Conservation (phyloP, 2,797 vertebrate species). For the Cossypha caffra region DNA sequence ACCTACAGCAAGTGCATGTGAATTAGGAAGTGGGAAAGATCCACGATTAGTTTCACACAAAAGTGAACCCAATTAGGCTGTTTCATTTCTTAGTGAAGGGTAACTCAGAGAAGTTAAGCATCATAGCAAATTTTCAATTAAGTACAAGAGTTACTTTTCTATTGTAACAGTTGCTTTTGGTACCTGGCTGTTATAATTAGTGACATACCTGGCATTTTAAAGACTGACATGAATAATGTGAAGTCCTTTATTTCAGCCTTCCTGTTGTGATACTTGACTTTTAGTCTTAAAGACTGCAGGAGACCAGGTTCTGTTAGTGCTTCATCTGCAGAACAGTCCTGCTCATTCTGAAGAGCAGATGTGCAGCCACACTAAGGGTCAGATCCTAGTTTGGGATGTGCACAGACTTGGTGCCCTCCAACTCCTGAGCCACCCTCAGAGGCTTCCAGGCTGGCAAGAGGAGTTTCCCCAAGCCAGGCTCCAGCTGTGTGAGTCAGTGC, state of each 20-base stretch:
- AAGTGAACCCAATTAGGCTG: background rate
- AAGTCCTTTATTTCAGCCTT: background rate
- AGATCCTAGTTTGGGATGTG: rapidly evolving
- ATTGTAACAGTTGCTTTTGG: background rate
- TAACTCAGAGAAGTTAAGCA: background rate
- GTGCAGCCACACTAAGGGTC: background rate
- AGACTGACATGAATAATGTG: background rate
- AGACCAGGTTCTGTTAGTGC: background rate
- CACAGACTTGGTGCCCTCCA: background rate
- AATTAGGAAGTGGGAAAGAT: background rate
- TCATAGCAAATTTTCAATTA: background rate
- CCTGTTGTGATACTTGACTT: background rate
- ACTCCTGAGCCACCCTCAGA: background rate
- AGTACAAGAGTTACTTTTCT: background rate
- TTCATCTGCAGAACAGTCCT: background rate
- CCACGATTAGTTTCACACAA: background rate
- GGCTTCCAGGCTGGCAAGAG: background rate
- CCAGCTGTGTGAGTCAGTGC: background rate
- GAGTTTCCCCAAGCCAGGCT: background rate
- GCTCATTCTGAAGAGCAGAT: background rate
- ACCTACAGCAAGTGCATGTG: background rate
- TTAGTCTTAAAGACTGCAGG: background rate
- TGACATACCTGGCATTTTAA: background rate
- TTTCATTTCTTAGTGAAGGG: background rate
- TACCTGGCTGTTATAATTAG: background rate